Conservation (phyloP, 1,140 invertebrate species). For the Zaprionus ornatus region DNA sequence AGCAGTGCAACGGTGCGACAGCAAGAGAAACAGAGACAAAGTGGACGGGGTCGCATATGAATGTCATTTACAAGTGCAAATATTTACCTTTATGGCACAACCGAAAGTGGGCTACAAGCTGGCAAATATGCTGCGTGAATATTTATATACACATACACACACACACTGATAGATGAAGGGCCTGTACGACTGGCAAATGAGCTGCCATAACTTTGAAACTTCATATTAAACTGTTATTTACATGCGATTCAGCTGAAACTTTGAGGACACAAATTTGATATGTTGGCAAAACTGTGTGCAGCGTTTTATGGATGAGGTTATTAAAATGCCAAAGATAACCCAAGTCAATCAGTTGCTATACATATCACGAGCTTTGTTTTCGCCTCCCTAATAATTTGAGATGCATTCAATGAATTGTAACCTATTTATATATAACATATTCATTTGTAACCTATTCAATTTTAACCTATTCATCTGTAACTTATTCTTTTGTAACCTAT, state of each 20-base stretch:
- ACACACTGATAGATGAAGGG: neutral
- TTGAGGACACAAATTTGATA: neutral
- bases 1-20: slow-evolving; percentile 19
- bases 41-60: slow-evolving; percentile 51
- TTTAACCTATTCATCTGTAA: too few relatives aligned
- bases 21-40: slow-evolving; percentile 8
- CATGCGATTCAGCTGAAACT: neutral
- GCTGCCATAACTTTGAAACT: neutral
- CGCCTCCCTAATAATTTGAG: too few relatives aligned
- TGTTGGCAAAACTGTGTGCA: neutral
- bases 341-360: neutral
- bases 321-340: neutral
- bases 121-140: slow-evolving; percentile 66
- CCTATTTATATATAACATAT: too few relatives aligned
- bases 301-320: neutral
- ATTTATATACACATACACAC: slow-evolving; percentile 35
- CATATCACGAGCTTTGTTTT: neutral
- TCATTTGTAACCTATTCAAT: too few relatives aligned
- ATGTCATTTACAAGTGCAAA: slow-evolving; percentile 81
- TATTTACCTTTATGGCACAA: slow-evolving; percentile 69
- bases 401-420: too few relatives aligned
- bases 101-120: slow-evolving; percentile 59
- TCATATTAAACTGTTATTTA: neutral
- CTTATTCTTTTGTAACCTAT: too few relatives aligned
- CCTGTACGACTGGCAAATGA: slow-evolving; percentile 2